phyloP scores from a whole-genome alignment of 30 jellyfish, hydroid and myxozoan species.

The Hydractinia symbiolongicarpus region DNA sequence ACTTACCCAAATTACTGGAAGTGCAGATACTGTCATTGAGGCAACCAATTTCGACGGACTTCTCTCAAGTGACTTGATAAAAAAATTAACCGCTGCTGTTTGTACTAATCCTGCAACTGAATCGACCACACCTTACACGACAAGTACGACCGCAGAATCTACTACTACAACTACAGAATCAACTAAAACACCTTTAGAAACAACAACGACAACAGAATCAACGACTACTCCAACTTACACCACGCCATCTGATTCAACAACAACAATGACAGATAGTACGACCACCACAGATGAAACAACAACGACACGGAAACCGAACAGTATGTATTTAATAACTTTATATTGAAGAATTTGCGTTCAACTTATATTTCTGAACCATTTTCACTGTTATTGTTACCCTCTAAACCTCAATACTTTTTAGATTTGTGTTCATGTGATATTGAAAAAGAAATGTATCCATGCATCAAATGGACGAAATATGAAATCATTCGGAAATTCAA shows the following conservation, averaged over 20 bases:
- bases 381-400: too few species aligned
- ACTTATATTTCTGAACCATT: too few species aligned
- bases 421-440: conserved; percentile 1
- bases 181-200: neutral
- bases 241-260: neutral
- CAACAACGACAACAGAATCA: conserved; percentile 5
- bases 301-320: neutral
- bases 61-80: neutral
- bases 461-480: conserved; percentile 13
- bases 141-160: neutral
- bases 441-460: conserved; percentile 6
- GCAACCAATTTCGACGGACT: neutral
- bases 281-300: neutral
- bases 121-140: neutral
- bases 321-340: too few species aligned
- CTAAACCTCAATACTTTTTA: too few species aligned
- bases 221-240: neutral
- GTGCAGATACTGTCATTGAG: neutral
- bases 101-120: conserved; percentile 13
- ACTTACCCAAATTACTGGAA: conserved; percentile 6
- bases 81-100: conserved; percentile 10
- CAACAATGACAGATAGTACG: neutral
- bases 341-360: too few species aligned
- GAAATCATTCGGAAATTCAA: conserved; percentile 9
- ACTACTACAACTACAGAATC: neutral